Conservation (phyloP, 2,113 vertebrate species). For the Apodemus sylvaticus region DNA sequence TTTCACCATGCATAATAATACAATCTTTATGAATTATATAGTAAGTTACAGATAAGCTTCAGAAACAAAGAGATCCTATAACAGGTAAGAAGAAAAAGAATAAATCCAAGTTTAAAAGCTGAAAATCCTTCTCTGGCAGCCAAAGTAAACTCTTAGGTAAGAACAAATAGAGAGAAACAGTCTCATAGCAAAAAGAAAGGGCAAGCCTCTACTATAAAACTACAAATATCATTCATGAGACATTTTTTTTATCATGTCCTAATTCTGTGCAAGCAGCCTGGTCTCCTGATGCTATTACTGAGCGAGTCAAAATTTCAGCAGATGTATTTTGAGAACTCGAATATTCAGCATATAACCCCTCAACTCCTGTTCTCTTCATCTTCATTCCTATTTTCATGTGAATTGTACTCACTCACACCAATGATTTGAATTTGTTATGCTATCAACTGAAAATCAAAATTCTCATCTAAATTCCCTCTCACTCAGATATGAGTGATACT, state of each 20-base stretch:
- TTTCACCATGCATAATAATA: no score
- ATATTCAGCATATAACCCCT: not conserved
- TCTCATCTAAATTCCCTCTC: not conserved
- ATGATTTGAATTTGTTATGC: not conserved
- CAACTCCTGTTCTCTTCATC: not conserved
- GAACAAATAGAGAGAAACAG: not conserved
- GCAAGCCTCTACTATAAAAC: not conserved
- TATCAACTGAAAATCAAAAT: not conserved
- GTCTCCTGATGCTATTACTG: not conserved
- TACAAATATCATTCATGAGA: not conserved
- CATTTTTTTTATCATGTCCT: not conserved
- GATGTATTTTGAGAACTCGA: not conserved
- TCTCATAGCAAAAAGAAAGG: not conserved
- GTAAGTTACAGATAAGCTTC: not conserved
- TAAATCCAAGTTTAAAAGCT: not conserved
- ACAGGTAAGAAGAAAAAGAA: not conserved
- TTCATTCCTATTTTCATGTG: not conserved
- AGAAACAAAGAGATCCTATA: not conserved
- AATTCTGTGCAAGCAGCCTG: not conserved
- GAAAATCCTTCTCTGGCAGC: not conserved
- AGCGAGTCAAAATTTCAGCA: not conserved
- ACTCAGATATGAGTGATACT: not conserved
- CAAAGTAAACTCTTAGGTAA: not conserved
- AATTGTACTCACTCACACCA: not conserved
- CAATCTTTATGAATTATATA: not conserved